Conservation (phyloP, 2,888 invertebrate genomes). For the Lamproptera curius region DNA sequence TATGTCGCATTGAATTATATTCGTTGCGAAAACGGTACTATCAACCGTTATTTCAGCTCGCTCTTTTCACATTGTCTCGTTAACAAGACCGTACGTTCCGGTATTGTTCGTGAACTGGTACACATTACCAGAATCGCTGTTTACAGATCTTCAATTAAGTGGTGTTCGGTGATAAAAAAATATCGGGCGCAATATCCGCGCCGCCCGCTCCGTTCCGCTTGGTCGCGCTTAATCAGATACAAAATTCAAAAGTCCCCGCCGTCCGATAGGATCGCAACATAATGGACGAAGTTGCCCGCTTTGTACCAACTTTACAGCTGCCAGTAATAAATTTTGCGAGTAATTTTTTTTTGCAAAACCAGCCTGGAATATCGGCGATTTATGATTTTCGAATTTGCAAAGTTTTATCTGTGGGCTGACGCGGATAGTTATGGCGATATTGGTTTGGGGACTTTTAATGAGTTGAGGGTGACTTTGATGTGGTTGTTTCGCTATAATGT, state of each 20-base stretch:
- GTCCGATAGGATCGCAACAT: constrained; percentile 37
- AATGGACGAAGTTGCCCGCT: constrained; percentile 41
- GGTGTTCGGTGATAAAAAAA: not conserved
- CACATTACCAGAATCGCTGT: not conserved
- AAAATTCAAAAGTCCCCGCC: constrained; percentile 35
- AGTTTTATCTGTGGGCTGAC: constrained; percentile 9
- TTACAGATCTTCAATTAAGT: constrained; percentile 1
- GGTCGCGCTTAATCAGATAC: constrained; percentile 35
- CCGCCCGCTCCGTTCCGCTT: constrained; percentile 19
- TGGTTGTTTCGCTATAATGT: too few species aligned
- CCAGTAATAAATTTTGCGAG: constrained; percentile 34
- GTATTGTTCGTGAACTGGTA: not conserved
- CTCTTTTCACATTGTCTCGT: too few species aligned
- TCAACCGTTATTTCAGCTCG: too few species aligned
- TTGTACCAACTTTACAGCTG: constrained; percentile 31
- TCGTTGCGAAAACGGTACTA: too few species aligned
- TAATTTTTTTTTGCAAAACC: constrained; percentile 24
- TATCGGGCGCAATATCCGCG: constrained; percentile 6
- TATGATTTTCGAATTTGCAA: constrained; percentile 21
- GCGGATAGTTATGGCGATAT: too few species aligned
- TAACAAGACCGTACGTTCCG: constrained; percentile 8
- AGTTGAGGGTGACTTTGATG: too few species aligned
- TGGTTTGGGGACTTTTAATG: too few species aligned
- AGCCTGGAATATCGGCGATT: constrained; percentile 24
- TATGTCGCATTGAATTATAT: too few species aligned